phyloP scores from a whole-genome alignment of 2,113 vertebrate genomes.

The Actinemys pallida region DNA sequence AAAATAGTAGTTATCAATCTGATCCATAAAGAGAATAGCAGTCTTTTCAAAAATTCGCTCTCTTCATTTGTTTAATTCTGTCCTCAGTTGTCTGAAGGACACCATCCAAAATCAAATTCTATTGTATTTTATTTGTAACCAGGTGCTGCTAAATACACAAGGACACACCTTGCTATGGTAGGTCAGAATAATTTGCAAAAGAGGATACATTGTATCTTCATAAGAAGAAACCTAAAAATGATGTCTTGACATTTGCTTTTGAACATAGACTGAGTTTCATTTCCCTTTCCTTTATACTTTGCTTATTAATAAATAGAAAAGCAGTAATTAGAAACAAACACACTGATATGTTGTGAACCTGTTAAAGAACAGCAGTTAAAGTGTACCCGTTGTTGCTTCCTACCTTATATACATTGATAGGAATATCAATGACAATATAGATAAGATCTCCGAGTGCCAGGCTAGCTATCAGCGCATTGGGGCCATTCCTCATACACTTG shows the following conservation, averaged over 20 bases:
- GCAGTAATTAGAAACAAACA: neutral
- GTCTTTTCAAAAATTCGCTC: neutral
- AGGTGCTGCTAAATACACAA: neutral
- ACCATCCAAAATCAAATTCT: neutral
- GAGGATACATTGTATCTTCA: neutral
- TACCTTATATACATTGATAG: conserved; percentile 97
- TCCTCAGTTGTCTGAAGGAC: neutral
- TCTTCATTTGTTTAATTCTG: neutral
- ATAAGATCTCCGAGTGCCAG: conserved; percentile 97
- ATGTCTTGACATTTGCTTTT: neutral
- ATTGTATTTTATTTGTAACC: neutral
- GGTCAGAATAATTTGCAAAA: neutral
- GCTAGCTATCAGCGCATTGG: conserved; percentile 96
- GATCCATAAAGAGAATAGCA: neutral
- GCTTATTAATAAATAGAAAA: neutral
- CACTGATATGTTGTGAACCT: neutral
- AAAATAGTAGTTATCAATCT: neutral
- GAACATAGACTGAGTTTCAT: neutral
- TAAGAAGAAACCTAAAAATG: neutral
- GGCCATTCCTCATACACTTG: conserved; percentile 99
- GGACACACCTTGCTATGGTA: neutral
- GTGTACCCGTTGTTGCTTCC: conserved; percentile 7
- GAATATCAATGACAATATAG: conserved; percentile 94
- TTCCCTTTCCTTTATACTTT: neutral
- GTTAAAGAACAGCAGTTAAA: neutral